These are phyloP conservation scores for Damaliscus lunatus DNA, from an alignment of 2,113 vertebrate genomes.

Conservation along the genomic window DNA sequence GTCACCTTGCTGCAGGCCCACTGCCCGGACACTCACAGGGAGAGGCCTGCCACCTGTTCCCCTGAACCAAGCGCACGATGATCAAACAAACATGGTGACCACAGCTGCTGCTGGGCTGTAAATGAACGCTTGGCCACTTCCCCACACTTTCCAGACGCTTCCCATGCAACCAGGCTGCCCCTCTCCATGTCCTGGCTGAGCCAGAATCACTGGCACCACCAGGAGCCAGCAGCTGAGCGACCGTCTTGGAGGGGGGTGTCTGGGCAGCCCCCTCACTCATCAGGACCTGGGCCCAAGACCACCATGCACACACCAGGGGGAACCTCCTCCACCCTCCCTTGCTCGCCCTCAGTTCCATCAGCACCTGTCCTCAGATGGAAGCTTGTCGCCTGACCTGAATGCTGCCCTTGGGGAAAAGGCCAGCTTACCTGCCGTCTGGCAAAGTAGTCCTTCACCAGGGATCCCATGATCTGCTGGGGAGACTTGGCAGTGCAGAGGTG, in stretches of 20 bases:
- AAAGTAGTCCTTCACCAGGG: constrained; percentile 95
- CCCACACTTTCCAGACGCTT: background rate
- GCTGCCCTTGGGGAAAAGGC: background rate
- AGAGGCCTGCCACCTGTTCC: too few species aligned
- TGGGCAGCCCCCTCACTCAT: background rate
- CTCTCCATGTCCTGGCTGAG: background rate
- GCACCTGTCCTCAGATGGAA: background rate
- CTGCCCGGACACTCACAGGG: background rate
- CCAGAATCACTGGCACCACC: background rate
- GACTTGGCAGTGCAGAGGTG: constrained; percentile 96
- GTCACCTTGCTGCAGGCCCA: accelerated
- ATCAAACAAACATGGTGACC: background rate
- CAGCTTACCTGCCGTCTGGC: constrained; percentile 89
- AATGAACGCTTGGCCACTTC: accelerated
- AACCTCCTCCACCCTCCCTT: background rate
- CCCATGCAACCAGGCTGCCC: background rate
- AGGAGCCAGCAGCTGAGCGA: background rate
- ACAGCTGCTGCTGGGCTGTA: too few species aligned
- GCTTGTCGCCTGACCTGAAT: accelerated
- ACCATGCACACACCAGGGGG: background rate
- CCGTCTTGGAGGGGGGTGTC: background rate
- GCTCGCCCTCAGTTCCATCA: background rate
- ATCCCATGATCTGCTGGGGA: constrained; percentile 97
- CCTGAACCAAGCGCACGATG: too few species aligned
- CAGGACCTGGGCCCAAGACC: background rate